Base-by-base conservation (phyloP, 2,888 invertebrate species). In the Himalopsyche japonica region DNA sequence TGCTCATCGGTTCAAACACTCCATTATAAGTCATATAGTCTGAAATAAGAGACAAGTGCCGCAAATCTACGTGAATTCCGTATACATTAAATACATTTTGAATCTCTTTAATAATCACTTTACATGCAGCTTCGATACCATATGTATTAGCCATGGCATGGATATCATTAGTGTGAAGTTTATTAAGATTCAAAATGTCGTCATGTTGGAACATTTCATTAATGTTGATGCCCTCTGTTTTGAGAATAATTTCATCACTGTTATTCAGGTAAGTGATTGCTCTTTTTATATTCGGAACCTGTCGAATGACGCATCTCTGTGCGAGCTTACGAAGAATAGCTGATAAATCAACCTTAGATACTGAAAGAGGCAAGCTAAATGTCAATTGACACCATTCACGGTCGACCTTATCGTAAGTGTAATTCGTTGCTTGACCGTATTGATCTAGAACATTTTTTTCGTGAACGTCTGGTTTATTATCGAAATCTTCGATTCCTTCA, bases 1-100 rank as follows among this genome's bases (percentile, higher is more conserved):
- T 93, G 89, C 97, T 99, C 90, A 99, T 94, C 0, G 99, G 97
- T 88, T 96, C 95, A 89, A 97, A 98, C 0, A 93, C 92, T 0
- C 99, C 99, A 88, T 97, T 96, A 88, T 95, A 98, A 0, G 99
- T 99, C 99, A 99, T 99, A 89, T 99, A 99, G 91, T 99, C 99
- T 0, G 99, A 97, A 81, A 99, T 94, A 6, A 99, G 92, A 0
- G 95, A 94, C 88, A 99, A 93, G 93, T 99, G 99, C 32, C 99
- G 93, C 0, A 97, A 95, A 91, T 99, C 98, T 3, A 99, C 98
- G 10, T 95, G 94, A 88, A 99, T 99, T 34, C 99, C 99, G 89
- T 99, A 99, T 0, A 98, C 98, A 88, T 96, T 96, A 90, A 99
- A 99, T 47, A 99, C 99, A 89, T 97, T 97, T 90, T 96, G 95